Base-by-base conservation (phyloP, 1,140 invertebrate genomes). In the Drosophila arizonae region DNA sequence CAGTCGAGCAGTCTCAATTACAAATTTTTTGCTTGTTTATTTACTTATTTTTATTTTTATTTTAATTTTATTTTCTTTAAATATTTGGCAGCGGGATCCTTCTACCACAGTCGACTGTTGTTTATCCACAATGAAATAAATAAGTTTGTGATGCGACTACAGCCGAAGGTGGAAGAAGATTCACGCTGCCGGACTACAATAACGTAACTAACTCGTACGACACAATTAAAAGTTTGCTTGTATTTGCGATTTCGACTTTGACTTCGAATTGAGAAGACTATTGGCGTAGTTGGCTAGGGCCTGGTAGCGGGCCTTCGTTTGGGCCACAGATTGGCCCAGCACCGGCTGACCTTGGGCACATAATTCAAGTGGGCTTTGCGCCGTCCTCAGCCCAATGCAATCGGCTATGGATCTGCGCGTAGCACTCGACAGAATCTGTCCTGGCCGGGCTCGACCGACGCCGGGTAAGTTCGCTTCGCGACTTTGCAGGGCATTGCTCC, bases 71-170 rank as follows among this genome's bases (percentile, higher is more conserved):
- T 1, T 28, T 28, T 4, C 5, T 28, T 3, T 28, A n/a, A 48
- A 60, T 54, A 6, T 48, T 30, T 3, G 30, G 43, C 45, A 65
- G 48, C 61, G 45, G 0, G 13, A 9, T 13, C 28, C n/a, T 13
- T 36, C 8, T 21, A 11, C 17, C 45, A 54, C 33, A 21, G 33
- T 28, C 39, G 21, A 76, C 28, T 62, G 63, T 21, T 58, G 54
- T 54, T 39, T 30, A 54, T 5, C 26, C 10, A 45, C 58, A 69
- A 26, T n/a, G 46, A 58, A 15, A n/a, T 5, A 15, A 45, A 15
- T 45, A 17, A 5, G 1, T 39, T 28, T 24, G n/a, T 33, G 43
- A 46, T 15, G n/a, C 21, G n/a, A 41, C 30, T 26, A 60, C 64
- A 68, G 33, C 8, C 17, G 50, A 36, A 4, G 4, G 41, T 41